phyloP scores from a whole-genome alignment of 2,888 invertebrate genomes.

The Anticlea derivata region DNA sequence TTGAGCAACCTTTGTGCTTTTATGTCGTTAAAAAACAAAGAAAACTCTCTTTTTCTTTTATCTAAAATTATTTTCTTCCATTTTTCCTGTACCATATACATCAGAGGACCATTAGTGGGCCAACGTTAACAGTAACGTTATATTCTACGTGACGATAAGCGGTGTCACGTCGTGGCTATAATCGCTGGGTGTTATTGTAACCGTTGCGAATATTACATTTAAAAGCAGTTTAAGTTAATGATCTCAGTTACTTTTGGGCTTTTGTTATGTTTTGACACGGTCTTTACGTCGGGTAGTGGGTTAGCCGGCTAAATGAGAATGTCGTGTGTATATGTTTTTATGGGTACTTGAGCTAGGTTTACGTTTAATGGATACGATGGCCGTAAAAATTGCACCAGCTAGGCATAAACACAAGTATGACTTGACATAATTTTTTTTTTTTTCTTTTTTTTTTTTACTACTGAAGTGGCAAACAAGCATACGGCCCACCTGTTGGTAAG shows the following conservation, averaged over 20 bases:
- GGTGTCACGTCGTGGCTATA: constrained; percentile 54
- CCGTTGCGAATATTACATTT: constrained; percentile 33
- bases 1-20: no score
- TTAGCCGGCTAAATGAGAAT: constrained; percentile 19
- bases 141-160: constrained; percentile 61
- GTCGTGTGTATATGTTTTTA: constrained; percentile 17
- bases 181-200: constrained; percentile 45
- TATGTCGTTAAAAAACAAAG: no score
- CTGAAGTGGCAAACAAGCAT: no score
- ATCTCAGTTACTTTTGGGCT: constrained; percentile 29
- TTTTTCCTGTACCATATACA: constrained; percentile 31
- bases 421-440: no score
- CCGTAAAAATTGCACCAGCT: constrained; percentile 11
- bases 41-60: background rate
- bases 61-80: constrained; percentile 28
- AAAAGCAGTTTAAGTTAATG: constrained; percentile 35
- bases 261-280: constrained; percentile 27
- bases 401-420: constrained; percentile 1
- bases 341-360: constrained; percentile 19
- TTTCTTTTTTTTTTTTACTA: no score
- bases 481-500: no score
- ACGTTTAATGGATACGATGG: constrained; percentile 11
- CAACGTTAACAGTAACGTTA: constrained; percentile 50
- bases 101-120: constrained; percentile 49
- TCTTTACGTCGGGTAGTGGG: constrained; percentile 17